Percentiles rank a stretch among this genome's conserved stretches.
These are phyloP conservation scores for Heliconius hortense DNA, from an alignment of 2,888 invertebrate genomes.

Conservation along the genomic window DNA sequence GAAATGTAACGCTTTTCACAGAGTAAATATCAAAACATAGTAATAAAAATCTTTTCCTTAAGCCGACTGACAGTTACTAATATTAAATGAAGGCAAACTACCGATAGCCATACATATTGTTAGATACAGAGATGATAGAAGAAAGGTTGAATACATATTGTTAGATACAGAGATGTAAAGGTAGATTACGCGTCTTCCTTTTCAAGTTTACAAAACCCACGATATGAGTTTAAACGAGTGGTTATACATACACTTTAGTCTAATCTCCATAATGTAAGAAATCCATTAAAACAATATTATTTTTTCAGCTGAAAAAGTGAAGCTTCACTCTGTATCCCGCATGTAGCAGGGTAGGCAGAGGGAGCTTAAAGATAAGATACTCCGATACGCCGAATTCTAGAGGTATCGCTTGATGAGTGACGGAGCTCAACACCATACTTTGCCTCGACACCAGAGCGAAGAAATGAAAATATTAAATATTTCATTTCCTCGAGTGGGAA, in stretches of 20 bases:
- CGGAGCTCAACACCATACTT: too few species aligned
- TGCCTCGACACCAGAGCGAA: too few species aligned
- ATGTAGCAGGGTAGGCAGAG: too few species aligned
- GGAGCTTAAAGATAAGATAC: too few species aligned
- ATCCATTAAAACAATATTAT: too few species aligned
- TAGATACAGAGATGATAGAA: neutral
- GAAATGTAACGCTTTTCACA: neutral
- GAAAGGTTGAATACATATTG: too few species aligned
- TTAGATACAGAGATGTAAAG: neutral
- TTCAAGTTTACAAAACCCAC: neutral
- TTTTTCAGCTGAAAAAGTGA: too few species aligned
- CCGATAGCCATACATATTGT: neutral
- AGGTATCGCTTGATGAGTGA: too few species aligned
- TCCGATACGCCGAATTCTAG: too few species aligned
- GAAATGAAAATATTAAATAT: too few species aligned
- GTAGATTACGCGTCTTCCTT: neutral
- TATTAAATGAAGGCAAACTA: neutral
- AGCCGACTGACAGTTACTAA: neutral
- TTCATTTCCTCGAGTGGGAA: too few species aligned
- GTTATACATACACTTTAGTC: neutral
- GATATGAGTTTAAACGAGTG: neutral
- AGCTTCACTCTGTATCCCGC: too few species aligned
- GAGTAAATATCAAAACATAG: neutral
- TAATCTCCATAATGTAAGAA: neutral
- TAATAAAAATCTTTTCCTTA: neutral